These are phyloP conservation scores for Cherax destructor DNA, from an alignment of 1,140 invertebrate genomes.

Conservation along the genomic window DNA sequence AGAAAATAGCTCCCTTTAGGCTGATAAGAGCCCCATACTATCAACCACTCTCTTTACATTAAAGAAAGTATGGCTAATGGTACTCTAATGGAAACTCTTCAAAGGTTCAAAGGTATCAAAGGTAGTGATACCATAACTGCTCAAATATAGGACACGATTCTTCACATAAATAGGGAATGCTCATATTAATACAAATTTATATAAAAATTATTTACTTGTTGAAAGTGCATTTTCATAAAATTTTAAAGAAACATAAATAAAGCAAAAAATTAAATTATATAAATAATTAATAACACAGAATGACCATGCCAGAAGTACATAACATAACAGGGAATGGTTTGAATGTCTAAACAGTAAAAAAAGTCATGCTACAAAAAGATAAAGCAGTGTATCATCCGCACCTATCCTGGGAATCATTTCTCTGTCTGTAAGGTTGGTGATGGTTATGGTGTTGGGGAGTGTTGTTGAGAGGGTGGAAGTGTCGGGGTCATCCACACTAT, in stretches of 20 bases:
- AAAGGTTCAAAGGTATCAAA: too few species aligned
- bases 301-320: conserved; percentile 26
- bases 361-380: conserved; percentile 47
- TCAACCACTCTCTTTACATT: neutral
- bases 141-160: conserved; percentile 15
- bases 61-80: neutral
- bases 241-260: neutral
- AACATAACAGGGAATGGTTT: conserved; percentile 48
- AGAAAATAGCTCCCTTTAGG: too few species aligned
- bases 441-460: conserved; percentile 64
- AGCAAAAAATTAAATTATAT: conserved; percentile 23
- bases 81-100: too few species aligned
- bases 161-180: neutral
- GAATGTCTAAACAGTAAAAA: conserved; percentile 33
- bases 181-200: neutral
- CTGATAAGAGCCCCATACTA: neutral
- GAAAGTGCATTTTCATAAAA: conserved; percentile 2
- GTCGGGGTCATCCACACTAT: conserved; percentile 74
- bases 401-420: conserved; percentile 67
- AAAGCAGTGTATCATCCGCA: conserved; percentile 64
- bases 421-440: conserved; percentile 70
- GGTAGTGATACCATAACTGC: neutral
- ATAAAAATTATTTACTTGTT: conserved; percentile 7
- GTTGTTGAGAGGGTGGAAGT: conserved; percentile 56
- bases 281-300: conserved; percentile 11